A percentile compares a stretch with the other conserved stretches of the same genome.
Conservation (phyloP, 2,113 vertebrate species). For the Echinops telfairi region DNA sequence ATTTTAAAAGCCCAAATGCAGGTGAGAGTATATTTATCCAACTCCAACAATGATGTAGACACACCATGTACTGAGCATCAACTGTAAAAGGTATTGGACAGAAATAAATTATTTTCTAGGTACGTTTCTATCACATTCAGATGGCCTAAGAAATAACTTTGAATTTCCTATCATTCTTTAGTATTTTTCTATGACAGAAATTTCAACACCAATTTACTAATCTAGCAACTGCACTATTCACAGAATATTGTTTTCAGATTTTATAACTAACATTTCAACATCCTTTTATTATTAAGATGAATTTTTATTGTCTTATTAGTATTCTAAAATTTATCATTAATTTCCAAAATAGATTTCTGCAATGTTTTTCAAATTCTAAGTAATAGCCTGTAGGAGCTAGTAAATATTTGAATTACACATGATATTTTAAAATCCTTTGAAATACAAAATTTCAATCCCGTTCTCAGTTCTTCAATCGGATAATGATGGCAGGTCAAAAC, state of each 20-base stretch:
- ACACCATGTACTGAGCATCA: neutral
- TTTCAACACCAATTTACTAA: neutral
- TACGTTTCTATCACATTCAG: neutral
- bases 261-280: neutral
- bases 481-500: neutral
- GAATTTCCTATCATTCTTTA: neutral
- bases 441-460: slow-evolving; percentile 1
- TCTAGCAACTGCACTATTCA: neutral
- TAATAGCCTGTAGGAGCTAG: neutral
- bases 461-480: neutral
- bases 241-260: slow-evolving; percentile 7
- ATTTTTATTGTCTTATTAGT: neutral
- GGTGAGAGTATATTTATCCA: neutral
- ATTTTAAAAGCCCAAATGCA: neutral
- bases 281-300: neutral
- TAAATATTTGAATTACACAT: neutral
- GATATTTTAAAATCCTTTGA: slow-evolving; percentile 12
- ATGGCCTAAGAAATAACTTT: neutral
- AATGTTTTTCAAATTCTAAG: slow-evolving; percentile 24
- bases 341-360: slow-evolving; percentile 24
- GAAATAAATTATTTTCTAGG: neutral
- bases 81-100: neutral
- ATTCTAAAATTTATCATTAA: neutral
- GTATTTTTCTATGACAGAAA: slow-evolving; percentile 1
- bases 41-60: neutral